These are phyloP conservation scores for Chelon labrosus DNA, from an alignment of 2,797 vertebrate genomes.

Conservation along the genomic window DNA sequence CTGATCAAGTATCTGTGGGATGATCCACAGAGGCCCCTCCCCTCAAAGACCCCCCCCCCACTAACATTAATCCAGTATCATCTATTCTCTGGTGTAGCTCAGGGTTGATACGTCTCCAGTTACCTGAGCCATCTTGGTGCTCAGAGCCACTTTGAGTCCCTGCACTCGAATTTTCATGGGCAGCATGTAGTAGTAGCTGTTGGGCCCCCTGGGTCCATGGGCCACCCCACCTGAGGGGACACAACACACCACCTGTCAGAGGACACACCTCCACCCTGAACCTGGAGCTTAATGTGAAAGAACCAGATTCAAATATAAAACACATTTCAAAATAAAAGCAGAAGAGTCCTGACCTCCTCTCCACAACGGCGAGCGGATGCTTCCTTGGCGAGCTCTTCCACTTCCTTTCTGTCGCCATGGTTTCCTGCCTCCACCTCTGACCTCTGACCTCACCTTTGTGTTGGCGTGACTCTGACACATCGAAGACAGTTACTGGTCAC, in stretches of 20 bases:
- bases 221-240: constrained; percentile 86
- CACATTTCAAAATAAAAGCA: not conserved
- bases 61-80: no score
- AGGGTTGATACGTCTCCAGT: fast-evolving
- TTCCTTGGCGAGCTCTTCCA: constrained; percentile 89
- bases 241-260: not conserved
- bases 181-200: constrained; percentile 94
- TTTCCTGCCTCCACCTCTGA: constrained; percentile 90
- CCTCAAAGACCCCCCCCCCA: no score
- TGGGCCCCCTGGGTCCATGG: constrained; percentile 93
- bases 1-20: no score
- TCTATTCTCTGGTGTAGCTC: no score
- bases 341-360: constrained; percentile 83
- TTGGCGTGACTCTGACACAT: constrained; percentile 87
- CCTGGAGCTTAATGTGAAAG: no score
- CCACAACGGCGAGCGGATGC: constrained; percentile 92
- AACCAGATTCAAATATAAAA: no score
- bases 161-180: constrained; percentile 91
- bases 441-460: constrained; percentile 89
- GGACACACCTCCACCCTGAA: no score
- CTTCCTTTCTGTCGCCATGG: constrained; percentile 91
- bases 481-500: not conserved
- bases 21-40: no score
- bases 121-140: constrained; percentile 91
- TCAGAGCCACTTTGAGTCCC: constrained; percentile 91